phyloP scores from a whole-genome alignment of 2,797 vertebrate genomes.

The Mallotus villosus region DNA sequence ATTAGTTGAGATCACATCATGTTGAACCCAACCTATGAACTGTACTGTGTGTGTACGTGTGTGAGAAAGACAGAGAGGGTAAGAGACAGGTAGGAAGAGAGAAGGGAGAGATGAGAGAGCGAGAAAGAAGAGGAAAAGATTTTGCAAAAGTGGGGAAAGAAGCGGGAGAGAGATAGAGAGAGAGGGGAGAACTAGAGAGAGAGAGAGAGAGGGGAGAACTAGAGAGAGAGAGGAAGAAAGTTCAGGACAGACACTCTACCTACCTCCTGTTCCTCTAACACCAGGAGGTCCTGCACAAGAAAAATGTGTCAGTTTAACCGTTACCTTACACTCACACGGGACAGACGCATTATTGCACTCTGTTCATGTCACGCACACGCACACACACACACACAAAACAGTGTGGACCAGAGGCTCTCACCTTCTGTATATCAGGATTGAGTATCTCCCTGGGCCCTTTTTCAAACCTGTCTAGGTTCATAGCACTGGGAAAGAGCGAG shows the following conservation, averaged over 20 bases:
- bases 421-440: conserved; percentile 98
- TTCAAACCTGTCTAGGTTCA: conserved; percentile 98
- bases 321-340: not conserved
- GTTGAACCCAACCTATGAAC: not conserved
- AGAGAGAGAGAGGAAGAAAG: not conserved
- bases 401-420: conserved; percentile 52
- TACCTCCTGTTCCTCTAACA: conserved; percentile 98
- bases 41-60: not conserved
- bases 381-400: not conserved
- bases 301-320: conserved; percentile 27
- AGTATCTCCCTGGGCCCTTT: conserved; percentile 95
- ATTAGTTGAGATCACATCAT: conserved; percentile 1
- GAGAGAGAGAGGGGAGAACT: not conserved
- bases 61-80: not conserved
- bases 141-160: not conserved
- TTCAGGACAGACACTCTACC: conserved; percentile 10
- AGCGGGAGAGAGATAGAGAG: not conserved
- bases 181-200: conserved; percentile 1
- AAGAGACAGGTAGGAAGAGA: not conserved
- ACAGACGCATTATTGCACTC: not conserved
- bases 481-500: conserved; percentile 81
- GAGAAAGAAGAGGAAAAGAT: not conserved
- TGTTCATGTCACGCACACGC: not conserved
- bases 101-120: not conserved
- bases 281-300: conserved; percentile 89